phyloP scores from a whole-genome alignment of 2,888 invertebrate species.

The Crematogaster levior region DNA sequence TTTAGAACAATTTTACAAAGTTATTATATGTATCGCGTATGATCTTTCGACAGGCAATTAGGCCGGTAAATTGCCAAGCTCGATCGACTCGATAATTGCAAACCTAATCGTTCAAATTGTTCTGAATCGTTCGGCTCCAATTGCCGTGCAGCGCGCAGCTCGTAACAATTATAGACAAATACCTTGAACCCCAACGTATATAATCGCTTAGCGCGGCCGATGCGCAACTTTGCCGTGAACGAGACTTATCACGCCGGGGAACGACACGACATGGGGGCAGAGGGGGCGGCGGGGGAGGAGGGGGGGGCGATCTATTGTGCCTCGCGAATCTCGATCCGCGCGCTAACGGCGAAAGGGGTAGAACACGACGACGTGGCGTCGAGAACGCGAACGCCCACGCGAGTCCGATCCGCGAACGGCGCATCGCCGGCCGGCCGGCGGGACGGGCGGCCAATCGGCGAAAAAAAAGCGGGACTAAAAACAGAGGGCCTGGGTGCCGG shows the following conservation, averaged over 20 bases:
- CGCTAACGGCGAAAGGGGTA: slow-evolving; percentile 42
- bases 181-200: neutral
- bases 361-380: slow-evolving; percentile 49
- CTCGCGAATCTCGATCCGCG: neutral
- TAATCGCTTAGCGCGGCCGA: neutral
- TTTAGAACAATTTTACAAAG: neutral
- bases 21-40: neutral
- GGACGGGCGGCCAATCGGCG: slow-evolving; percentile 79
- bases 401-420: slow-evolving; percentile 75
- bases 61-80: slow-evolving; percentile 4
- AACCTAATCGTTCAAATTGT: slow-evolving; percentile 13
- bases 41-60: neutral
- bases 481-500: slow-evolving; percentile 77
- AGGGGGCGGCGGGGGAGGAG: no score
- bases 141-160: neutral
- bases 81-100: neutral
- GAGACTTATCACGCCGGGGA: neutral
- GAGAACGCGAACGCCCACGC: slow-evolving; percentile 73
- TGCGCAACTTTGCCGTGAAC: neutral
- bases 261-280: neutral
- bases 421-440: slow-evolving; percentile 62
- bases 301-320: neutral
- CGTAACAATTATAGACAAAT: slow-evolving; percentile 29
- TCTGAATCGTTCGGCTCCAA: slow-evolving; percentile 14
- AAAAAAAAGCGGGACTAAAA: slow-evolving; percentile 81